Evolutionary conservation across 2,113 vertebrate genomes (phyloP), one percentile per base, ranked within the genome.

Genomic region (Sporophila hypoxantha): DNA sequence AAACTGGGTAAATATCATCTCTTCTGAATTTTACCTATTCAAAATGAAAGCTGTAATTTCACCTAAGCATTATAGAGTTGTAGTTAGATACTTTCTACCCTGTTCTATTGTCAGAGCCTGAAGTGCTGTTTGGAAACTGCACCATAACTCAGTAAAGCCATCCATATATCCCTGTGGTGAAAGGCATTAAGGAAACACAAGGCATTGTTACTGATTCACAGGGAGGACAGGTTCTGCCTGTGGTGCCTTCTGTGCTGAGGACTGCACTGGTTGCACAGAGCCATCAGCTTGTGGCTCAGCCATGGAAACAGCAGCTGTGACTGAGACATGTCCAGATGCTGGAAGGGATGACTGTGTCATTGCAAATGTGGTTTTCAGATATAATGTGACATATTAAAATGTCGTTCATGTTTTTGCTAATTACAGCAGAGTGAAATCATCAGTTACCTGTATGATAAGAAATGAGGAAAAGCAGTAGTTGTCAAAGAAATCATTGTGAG

Each of bases 61-160:
- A 71, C 20, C 34, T 62, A 30, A 79, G 21, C 4, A 1, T 62
- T 42, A 32, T 4, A 39, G 7, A 73, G 8, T 23, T 23, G 29
- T 17, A 13, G 23, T 23, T 23, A 23, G 15, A 46, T 20, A 17
- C 17, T 69, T 88, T 22, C 16, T 34, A 77, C 14, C 9, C 47
- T 44, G 5, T 76, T 76, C 25, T 60, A 41, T 37, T 78, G 9
- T 59, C 77, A 76, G 70, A 86, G 8, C 22, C 29, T 50, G 50
- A 68, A 6, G 0, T 42, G 50, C 27, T 42, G 17, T 67, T 89
- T 49, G 41, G 61, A 88, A 70, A 32, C 27, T 29, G 36, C 4
- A 10, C 22, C 41, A 8, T 61, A 68, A 49, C 14, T 16, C 53
- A 37, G 59, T 1, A 1, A 89, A 86, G 41, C 13, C 0, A 0